Evolutionary conservation across 2,888 invertebrate genomes (phyloP), one percentile per base, ranked within the genome.

Genomic region (Muschampia plurimacula): DNA sequence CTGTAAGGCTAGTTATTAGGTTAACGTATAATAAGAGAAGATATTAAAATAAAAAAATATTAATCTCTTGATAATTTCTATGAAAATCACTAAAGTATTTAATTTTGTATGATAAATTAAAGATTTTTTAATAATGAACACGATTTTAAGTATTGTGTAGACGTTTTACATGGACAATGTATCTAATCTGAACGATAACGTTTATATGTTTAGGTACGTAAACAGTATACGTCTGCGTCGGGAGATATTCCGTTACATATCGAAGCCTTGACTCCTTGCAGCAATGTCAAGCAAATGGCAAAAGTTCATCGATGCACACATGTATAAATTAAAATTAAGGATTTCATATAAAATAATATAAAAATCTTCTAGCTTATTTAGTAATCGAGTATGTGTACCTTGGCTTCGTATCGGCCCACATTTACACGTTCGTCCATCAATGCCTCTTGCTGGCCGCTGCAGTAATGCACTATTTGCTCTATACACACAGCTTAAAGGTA

Each of bases 181-280:
- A 46, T 36, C 41, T 22, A 22, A 22, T 22, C 22, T 22, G 22
- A 36, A 46, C 32, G n/a, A 28, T 32, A 60, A 60, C 46, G 36
- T 49, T 70, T 69, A 75, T 78, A 77, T 68, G 76, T 22, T 22
- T 22, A 22, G 79, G 81, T 79, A 76, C 44, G 82, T 81, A 84
- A 82, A 80, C 76, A 73, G 71, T 77, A 83, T 83, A 85, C 86
- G 84, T 84, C 83, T 77, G 69, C 72, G 64, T 77, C 72, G 77
- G 8, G 46, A 49, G 46, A 13, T 49, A 10, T 75, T 75, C 76
- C 79, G 77, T 78, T 75, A 69, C 76, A 75, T 75, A 74, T 74
- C 76, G 69, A 75, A 78, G 80, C 84, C 84, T 86, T 86, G 86
- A 86, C 84, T 86, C 79, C 77, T 75, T 67, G 76, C 77, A 77